Percentiles rank a stretch among this genome's conserved stretches.
Conservation (phyloP, 2,113 vertebrate genomes). For the Phocoena phocoena region DNA sequence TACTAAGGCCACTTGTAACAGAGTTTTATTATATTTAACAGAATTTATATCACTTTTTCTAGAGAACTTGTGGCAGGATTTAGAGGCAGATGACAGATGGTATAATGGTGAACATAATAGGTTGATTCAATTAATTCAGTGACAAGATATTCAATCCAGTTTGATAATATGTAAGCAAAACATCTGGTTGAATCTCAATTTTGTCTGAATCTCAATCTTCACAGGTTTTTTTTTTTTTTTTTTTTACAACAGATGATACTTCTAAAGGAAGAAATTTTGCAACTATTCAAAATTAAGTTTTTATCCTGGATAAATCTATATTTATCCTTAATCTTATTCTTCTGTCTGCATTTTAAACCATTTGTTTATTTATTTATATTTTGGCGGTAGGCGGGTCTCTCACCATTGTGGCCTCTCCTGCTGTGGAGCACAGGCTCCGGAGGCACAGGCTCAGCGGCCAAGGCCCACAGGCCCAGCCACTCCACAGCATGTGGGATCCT, state of each 20-base stretch:
- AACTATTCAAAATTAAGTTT: background rate
- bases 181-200: background rate
- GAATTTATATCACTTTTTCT: constrained; percentile 7
- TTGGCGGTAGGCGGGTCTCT: too few species aligned
- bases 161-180: background rate
- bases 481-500: too few species aligned
- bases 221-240: background rate
- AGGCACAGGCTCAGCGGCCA: too few species aligned
- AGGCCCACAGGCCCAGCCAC: too few species aligned
- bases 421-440: too few species aligned
- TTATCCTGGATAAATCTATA: background rate
- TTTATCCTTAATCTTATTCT: background rate
- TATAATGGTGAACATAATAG: background rate
- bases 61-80: background rate
- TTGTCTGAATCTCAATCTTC: background rate
- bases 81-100: background rate
- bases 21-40: background rate
- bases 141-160: background rate
- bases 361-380: background rate
- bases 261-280: background rate
- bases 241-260: background rate
- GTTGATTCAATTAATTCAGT: background rate
- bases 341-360: background rate
- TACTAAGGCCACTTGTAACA: background rate
- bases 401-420: too few species aligned